phyloP scores from a whole-genome alignment of 1,140 invertebrate species.

The Myzus persicae region DNA sequence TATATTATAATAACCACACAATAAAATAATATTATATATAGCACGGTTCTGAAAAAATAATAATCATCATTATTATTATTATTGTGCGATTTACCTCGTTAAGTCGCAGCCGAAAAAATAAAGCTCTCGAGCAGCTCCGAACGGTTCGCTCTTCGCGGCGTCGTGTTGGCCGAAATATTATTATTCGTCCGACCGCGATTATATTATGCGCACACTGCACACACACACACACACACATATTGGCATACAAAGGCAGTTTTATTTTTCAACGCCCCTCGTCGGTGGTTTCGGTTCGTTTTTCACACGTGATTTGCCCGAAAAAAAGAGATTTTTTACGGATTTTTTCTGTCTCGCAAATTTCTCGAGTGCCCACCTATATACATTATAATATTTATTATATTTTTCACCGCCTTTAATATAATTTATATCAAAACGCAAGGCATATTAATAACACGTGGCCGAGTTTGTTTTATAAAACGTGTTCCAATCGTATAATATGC shows the following conservation, averaged over 20 bases:
- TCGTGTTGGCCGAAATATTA: not conserved
- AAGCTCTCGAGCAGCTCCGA: not conserved
- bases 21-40: not conserved
- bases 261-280: not conserved
- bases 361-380: not conserved
- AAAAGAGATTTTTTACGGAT: not conserved
- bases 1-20: slow-evolving; percentile 1
- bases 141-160: not conserved
- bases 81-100: not conserved
- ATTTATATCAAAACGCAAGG: not conserved
- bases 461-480: not conserved
- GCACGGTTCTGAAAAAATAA: not conserved
- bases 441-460: not conserved
- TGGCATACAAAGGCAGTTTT: not conserved
- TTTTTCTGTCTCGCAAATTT: not conserved
- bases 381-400: not conserved
- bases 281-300: not conserved
- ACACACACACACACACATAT: not conserved
- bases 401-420: not conserved
- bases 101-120: not conserved
- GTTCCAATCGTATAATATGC: not conserved
- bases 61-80: not conserved
- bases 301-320: not conserved
- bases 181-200: not conserved
- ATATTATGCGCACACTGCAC: not conserved